phyloP scores from a whole-genome alignment of 2,888 invertebrate genomes.

The Cheilosia grossa region DNA sequence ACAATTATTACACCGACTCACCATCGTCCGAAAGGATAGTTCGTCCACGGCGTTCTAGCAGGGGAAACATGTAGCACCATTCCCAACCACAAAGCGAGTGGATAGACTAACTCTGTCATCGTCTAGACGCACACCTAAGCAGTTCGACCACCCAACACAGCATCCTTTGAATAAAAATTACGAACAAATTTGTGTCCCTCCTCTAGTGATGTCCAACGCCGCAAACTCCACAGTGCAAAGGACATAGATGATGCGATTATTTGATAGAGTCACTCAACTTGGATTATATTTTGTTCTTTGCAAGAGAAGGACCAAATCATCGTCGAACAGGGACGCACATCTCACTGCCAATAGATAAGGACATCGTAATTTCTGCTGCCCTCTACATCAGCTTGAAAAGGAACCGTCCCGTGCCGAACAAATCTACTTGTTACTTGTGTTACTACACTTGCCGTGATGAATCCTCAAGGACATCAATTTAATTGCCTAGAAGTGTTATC shows the following conservation, averaged over 20 bases:
- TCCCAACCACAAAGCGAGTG: constrained; percentile 3
- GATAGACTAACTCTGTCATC: constrained; percentile 21
- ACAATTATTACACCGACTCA: constrained; percentile 1
- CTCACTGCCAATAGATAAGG: constrained; percentile 15
- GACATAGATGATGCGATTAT: constrained; percentile 33
- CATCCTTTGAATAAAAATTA: constrained; percentile 46
- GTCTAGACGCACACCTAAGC: constrained; percentile 25
- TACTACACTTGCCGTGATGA: constrained; percentile 50
- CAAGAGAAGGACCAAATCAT: constrained; percentile 26
- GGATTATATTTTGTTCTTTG: constrained; percentile 6
- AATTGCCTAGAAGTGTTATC: constrained; percentile 55
- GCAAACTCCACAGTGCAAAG: not conserved
- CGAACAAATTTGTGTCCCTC: constrained; percentile 30
- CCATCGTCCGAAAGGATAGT: constrained; percentile 11
- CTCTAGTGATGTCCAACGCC: not conserved
- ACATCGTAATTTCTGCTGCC: constrained; percentile 46
- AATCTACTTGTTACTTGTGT: constrained; percentile 65
- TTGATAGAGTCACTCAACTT: constrained; percentile 2
- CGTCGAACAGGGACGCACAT: constrained; percentile 28
- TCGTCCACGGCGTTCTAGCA: not conserved
- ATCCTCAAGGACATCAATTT: constrained; percentile 64
- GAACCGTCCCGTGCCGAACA: constrained; percentile 29
- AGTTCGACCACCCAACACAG: not conserved
- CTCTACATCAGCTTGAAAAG: constrained; percentile 31
- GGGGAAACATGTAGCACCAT: constrained; percentile 34